These are phyloP conservation scores for Latrodectus elegans DNA, from an alignment of 2,888 invertebrate genomes.

Conservation along the genomic window DNA sequence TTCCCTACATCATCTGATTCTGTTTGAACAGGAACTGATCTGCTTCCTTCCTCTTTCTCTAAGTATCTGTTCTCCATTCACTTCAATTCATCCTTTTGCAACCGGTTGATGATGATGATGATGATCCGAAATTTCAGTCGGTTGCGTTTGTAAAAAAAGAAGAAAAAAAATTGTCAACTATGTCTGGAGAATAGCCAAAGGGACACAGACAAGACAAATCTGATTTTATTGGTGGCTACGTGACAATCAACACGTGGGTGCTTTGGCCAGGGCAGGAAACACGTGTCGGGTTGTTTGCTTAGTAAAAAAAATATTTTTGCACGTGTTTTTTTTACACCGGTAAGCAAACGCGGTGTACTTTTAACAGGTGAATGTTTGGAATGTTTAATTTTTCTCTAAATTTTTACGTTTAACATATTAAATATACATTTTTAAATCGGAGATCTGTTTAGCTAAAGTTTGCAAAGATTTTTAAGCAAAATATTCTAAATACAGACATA, in stretches of 20 bases:
- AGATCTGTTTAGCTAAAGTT: too few species aligned
- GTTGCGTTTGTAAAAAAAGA: neutral
- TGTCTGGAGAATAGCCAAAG: slow-evolving; percentile 3
- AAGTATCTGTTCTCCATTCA: neutral
- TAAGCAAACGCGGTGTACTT: neutral
- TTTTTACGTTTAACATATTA: too few species aligned
- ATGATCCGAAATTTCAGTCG: neutral
- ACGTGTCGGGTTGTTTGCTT: neutral
- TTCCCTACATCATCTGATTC: neutral
- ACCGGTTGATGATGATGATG: neutral
- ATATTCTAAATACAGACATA: too few species aligned
- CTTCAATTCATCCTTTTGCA: neutral
- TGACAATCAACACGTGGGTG: slow-evolving; percentile 2
- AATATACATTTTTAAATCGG: too few species aligned
- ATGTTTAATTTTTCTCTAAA: too few species aligned
- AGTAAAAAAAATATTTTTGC: neutral
- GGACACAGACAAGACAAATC: neutral
- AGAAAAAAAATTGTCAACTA: neutral
- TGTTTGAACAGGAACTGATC: neutral
- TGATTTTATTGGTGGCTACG: neutral
- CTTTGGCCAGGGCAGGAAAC: neutral
- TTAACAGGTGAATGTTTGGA: too few species aligned
- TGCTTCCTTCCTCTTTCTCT: neutral
- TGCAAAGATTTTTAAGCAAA: too few species aligned
- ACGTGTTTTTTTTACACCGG: neutral